Conservation (phyloP, 2,113 vertebrate genomes). For the Pedetes capensis region DNA sequence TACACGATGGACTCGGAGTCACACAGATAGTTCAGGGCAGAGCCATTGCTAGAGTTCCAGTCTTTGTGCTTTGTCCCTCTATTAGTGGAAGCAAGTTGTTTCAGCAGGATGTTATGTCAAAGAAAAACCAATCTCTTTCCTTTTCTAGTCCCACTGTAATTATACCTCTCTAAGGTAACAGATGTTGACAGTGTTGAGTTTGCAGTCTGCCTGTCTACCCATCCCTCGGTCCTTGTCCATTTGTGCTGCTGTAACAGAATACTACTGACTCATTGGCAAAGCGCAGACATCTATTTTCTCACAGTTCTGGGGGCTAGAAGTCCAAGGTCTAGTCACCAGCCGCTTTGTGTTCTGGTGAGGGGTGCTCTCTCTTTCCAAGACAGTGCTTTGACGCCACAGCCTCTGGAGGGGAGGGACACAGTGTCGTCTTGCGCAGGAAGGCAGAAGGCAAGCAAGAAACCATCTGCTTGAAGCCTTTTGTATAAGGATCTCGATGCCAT, state of each 20-base stretch:
- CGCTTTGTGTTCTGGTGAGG: not conserved
- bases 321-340: not conserved
- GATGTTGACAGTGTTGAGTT: not conserved
- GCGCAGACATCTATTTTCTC: not conserved
- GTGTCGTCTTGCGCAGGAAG: not conserved
- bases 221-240: not conserved
- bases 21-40: not conserved
- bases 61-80: not conserved
- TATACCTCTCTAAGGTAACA: not conserved
- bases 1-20: not conserved
- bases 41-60: not conserved
- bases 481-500: not conserved
- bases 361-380: not conserved
- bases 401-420: not conserved
- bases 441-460: not conserved
- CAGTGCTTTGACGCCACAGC: not conserved
- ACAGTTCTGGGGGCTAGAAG: not conserved
- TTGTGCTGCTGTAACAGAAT: too few species aligned
- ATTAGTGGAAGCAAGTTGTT: not conserved
- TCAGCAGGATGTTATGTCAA: not conserved
- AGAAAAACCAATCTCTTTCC: not conserved
- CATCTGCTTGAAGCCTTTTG: not conserved
- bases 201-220: not conserved
- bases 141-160: not conserved
- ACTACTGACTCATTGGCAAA: not conserved